Conservation (phyloP, 2,888 invertebrate species). For the Drosophila tripunctata region DNA sequence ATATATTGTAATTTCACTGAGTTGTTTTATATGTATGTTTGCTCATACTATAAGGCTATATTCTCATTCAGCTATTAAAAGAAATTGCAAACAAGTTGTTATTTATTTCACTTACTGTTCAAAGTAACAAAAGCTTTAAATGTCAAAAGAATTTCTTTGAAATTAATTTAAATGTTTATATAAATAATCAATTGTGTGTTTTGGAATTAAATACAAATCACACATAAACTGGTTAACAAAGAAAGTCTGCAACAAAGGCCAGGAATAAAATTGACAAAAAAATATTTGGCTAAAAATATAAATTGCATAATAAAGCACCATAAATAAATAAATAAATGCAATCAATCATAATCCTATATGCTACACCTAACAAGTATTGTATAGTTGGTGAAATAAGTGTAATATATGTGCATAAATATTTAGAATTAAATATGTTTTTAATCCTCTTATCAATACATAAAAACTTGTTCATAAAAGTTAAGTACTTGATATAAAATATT, state of each 20-base stretch:
- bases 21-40: constrained; percentile 1
- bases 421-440: not conserved
- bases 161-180: constrained; percentile 29
- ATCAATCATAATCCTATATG: constrained; percentile 1
- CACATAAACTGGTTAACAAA: constrained; percentile 21
- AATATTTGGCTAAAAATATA: not conserved
- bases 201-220: not conserved
- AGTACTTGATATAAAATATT: not conserved
- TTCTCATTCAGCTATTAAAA: constrained; percentile 49
- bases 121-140: constrained; percentile 21
- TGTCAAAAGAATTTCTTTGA: constrained; percentile 20
- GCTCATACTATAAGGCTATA: too few relatives aligned
- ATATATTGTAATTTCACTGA: constrained; percentile 33
- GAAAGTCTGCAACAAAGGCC: not conserved
- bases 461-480: not conserved
- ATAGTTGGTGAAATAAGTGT: not conserved
- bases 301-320: not conserved
- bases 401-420: not conserved
- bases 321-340: not conserved
- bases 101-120: constrained; percentile 13
- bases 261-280: not conserved
- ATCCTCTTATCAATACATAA: not conserved
- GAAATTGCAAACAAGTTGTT: constrained; percentile 41
- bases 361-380: too few relatives aligned
- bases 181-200: not conserved